phyloP scores from a whole-genome alignment of 2,888 invertebrate genomes.

The Oxyteleia sp. region DNA sequence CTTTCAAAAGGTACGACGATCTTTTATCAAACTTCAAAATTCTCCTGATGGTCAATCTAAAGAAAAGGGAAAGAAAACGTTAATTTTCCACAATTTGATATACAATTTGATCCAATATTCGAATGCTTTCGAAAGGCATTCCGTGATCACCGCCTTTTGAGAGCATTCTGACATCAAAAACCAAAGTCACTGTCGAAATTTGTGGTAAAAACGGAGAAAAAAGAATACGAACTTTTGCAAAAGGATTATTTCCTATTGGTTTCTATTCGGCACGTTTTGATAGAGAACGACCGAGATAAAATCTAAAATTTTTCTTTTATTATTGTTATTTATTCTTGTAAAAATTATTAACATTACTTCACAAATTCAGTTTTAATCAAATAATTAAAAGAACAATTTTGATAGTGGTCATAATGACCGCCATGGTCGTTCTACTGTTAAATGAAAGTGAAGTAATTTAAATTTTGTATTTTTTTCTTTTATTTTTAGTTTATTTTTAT shows the following conservation, averaged over 20 bases:
- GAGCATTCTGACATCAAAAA: constrained; percentile 82
- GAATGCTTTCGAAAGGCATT: constrained; percentile 87
- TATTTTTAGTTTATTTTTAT: too few species aligned
- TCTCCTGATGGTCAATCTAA: constrained; percentile 18
- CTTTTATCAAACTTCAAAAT: constrained; percentile 74
- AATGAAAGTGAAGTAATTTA: too few species aligned
- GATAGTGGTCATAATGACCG: too few species aligned
- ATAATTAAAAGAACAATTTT: too few species aligned
- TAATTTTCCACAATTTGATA: constrained; percentile 1
- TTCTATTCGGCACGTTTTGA: too few species aligned
- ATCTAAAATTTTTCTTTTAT: too few species aligned
- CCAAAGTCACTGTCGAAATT: neutral
- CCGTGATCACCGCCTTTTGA: constrained; percentile 85
- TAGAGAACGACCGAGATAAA: too few species aligned
- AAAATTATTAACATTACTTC: too few species aligned
- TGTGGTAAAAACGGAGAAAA: constrained; percentile 2
- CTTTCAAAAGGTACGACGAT: constrained; percentile 95
- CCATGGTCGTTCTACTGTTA: too few species aligned
- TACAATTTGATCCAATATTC: constrained; percentile 23
- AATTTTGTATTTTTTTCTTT: too few species aligned
- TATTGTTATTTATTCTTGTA: too few species aligned
- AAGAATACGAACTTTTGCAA: constrained; percentile 23
- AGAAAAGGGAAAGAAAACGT: constrained; percentile 7
- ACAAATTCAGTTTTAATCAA: too few species aligned
- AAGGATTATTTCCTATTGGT: constrained; percentile 6